Base-by-base conservation (phyloP, 2,888 invertebrate species). In the Agrilus biguttatus region DNA sequence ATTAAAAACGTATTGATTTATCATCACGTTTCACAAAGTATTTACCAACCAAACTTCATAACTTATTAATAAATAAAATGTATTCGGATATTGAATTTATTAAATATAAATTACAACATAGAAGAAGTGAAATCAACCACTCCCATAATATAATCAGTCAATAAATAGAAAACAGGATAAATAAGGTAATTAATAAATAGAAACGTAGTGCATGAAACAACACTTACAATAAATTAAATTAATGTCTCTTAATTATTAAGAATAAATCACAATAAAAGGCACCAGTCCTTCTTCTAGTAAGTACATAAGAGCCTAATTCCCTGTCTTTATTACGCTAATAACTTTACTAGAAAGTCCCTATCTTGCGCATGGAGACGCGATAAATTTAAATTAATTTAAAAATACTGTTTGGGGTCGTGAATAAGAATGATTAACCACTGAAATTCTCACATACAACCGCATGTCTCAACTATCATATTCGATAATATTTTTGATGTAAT, bases 391-490 rank as follows among this genome's bases (percentile, higher is more conserved):
- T 43, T 38, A 32, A 21, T 17, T 33, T 28, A 13, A 32, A 44
- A 48, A 48, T 48, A 48, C 48, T 48, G 48, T 45, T 48, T 42
- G n/a, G 41, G 44, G 36, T 23, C 21, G 34, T 44, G 33, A 28
- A 36, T 28, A 21, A 38, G 39, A 34, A n/a, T 37, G 23, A 14
- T 37, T 43, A 43, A 40, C 12, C 8, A 32, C n/a, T 33, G 4
- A 35, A 19, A 34, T 32, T 23, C 34, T 70, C 68, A 87, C 81
- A 86, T 83, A 59, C 91, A 91, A 14, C 89, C 90, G 60, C 91
- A 91, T 6, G 84, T 78, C 53, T 89, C 87, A n/a, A 90, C 87
- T 35, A 89, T 82, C 88, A 91, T 90, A 55, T 90, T 88, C 1
- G 88, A 86, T 45, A 91, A 64, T 1, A 80, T 79, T 58, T 83